phyloP scores from a whole-genome alignment of 2,797 vertebrate genomes.

The Lates japonicus region DNA sequence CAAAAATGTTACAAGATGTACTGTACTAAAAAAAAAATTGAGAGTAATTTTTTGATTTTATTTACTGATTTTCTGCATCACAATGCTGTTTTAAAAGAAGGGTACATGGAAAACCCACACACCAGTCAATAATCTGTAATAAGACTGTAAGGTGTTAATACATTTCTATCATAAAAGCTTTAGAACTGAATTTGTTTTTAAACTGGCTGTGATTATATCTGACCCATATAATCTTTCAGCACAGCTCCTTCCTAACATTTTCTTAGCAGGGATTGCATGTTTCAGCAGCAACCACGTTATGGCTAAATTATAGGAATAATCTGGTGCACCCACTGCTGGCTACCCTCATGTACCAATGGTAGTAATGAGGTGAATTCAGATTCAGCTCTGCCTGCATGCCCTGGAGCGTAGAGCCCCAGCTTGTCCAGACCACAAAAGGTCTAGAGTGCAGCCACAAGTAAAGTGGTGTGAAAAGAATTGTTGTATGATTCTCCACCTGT shows the following conservation, averaged over 20 bases:
- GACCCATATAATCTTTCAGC: neutral
- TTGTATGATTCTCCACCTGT: constrained; percentile 40
- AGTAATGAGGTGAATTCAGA: constrained; percentile 46
- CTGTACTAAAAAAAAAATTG: constrained; percentile 26
- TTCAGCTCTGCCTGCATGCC: constrained; percentile 51
- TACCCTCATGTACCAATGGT: constrained; percentile 25
- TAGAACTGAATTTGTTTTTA: neutral
- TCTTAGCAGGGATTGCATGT: neutral
- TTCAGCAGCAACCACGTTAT: neutral
- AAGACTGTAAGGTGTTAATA: neutral
- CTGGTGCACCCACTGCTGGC: constrained; percentile 19
- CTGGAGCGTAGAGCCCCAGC: constrained; percentile 48
- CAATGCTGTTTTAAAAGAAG: neutral
- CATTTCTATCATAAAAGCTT: constrained; percentile 16
- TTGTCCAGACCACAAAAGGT: constrained; percentile 61
- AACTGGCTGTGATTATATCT: neutral
- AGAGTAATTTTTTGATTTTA: constrained; percentile 6
- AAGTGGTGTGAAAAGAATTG: constrained; percentile 41
- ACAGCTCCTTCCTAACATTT: neutral
- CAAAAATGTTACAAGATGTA: constrained; percentile 11
- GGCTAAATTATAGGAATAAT: constrained; percentile 37
- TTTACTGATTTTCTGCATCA: constrained; percentile 31
- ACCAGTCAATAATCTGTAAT: constrained; percentile 21
- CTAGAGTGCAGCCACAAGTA: constrained; percentile 53
- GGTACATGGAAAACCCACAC: constrained; percentile 5